A percentile compares a stretch with the other conserved stretches of the same genome.
phyloP scores from a whole-genome alignment of 2,797 vertebrate genomes.

The Vireo griseus region DNA sequence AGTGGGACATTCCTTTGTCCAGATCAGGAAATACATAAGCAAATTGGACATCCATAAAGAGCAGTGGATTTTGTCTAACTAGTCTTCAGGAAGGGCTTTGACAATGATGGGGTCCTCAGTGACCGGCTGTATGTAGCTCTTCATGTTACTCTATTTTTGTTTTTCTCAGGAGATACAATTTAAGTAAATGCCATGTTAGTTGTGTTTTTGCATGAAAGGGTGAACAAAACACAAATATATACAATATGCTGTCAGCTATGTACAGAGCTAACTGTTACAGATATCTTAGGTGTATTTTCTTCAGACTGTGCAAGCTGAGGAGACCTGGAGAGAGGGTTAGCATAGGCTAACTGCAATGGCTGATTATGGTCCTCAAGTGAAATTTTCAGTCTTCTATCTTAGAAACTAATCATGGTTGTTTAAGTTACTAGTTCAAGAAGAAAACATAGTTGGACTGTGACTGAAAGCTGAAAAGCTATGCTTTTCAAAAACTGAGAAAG shows the following conservation, averaged over 20 bases:
- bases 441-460: not conserved
- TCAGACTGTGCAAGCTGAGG: not conserved
- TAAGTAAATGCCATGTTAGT: accelerated
- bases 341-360: not conserved
- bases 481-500: not conserved
- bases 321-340: not conserved
- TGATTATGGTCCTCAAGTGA: not conserved
- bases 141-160: accelerated
- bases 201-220: not conserved
- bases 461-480: not conserved
- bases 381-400: not conserved
- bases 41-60: not conserved
- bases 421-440: not conserved
- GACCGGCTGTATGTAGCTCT: not conserved
- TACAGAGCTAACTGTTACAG: not conserved
- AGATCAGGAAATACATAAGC: not conserved
- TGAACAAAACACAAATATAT: not conserved
- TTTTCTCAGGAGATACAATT: not conserved
- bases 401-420: not conserved
- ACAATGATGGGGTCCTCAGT: not conserved
- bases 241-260: not conserved
- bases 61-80: not conserved
- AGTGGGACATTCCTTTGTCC: not conserved
- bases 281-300: not conserved
- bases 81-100: not conserved